Evolutionary conservation across 1,140 invertebrate genomes (phyloP).

Genomic region (Diabrotica undecimpunctata): DNA sequence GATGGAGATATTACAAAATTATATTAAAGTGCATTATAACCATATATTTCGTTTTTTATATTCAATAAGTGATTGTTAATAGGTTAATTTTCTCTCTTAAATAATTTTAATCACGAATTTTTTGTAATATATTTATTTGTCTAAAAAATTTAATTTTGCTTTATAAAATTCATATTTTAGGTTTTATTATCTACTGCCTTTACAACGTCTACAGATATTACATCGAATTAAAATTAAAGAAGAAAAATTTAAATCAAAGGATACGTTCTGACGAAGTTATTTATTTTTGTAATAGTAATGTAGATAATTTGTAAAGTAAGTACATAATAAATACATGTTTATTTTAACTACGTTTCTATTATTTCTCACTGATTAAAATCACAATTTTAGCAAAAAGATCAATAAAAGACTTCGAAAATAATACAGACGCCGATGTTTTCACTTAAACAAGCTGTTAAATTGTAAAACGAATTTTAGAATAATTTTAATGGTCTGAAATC

Average conservation of each 20-base stretch:
- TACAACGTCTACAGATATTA: constrained; percentile 15
- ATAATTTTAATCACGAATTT: no score
- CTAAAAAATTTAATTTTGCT: no score
- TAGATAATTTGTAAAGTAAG: neutral
- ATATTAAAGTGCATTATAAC: neutral
- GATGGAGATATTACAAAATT: no score
- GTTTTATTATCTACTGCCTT: constrained; percentile 14
- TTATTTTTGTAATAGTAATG: constrained; percentile 7
- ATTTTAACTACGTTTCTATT: neutral
- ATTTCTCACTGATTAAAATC: neutral
- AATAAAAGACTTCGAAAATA: no score
- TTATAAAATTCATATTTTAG: neutral
- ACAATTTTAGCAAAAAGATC: neutral
- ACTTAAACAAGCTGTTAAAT: no score
- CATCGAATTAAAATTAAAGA: constrained; percentile 13
- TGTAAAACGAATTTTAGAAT: no score
- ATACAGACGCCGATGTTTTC: no score
- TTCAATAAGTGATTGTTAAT: no score
- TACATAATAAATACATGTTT: neutral
- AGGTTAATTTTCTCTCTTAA: no score
- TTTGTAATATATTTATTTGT: no score
- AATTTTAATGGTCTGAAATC: no score
- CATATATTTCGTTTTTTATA: constrained; percentile 1
- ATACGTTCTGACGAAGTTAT: constrained; percentile 8
- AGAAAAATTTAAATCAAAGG: constrained; percentile 7